A percentile compares a stretch with the other conserved stretches of the same genome.
phyloP scores from a whole-genome alignment of 2,113 vertebrate genomes.

The Elachura formosa region DNA sequence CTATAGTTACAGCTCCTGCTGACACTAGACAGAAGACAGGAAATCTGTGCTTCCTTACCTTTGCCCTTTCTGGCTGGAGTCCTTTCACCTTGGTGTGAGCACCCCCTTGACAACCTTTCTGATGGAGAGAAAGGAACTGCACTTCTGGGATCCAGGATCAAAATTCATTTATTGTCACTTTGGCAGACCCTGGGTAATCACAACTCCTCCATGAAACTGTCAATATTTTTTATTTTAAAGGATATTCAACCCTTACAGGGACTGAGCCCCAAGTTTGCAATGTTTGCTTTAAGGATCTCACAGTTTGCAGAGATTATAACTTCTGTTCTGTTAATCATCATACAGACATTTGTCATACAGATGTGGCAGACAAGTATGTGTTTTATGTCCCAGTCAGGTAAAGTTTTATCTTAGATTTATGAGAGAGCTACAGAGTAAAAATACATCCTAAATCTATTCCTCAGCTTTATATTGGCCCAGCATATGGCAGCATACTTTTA shows the following conservation, averaged over 20 bases:
- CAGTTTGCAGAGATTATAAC: background rate
- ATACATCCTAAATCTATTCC: background rate
- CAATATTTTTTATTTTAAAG: background rate
- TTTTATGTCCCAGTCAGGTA: background rate
- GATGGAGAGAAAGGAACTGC: background rate
- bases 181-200: background rate
- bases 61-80: background rate
- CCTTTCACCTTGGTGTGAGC: background rate
- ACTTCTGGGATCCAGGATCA: background rate
- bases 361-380: background rate
- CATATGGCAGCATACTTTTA: background rate
- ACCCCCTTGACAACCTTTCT: background rate
- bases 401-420: background rate
- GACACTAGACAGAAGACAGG: background rate
- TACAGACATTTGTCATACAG: background rate
- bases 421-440: background rate
- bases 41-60: background rate
- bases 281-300: background rate
- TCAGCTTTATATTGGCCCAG: constrained; percentile 29
- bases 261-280: background rate
- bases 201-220: background rate
- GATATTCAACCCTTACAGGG: background rate
- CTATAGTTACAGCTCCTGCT: background rate
- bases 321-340: background rate
- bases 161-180: background rate